phyloP scores from a whole-genome alignment of 2,888 invertebrate species.

The Drosophila koepferae region DNA sequence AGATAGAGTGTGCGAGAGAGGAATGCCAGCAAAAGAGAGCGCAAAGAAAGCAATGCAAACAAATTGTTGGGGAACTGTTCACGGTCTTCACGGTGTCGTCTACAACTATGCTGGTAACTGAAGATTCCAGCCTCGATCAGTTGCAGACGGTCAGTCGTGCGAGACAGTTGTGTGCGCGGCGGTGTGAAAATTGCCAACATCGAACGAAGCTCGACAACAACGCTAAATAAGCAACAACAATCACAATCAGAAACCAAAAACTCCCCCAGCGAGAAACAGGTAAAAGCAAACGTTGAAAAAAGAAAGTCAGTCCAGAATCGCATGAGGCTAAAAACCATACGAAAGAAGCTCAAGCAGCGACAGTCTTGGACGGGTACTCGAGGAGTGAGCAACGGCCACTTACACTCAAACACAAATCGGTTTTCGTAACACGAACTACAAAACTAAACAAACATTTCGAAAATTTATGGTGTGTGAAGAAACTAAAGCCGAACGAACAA shows the following conservation, averaged over 20 bases:
- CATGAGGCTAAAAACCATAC: constrained; percentile 77
- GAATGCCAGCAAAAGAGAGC: constrained; percentile 41
- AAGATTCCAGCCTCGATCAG: constrained; percentile 80
- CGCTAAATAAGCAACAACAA: constrained; percentile 53
- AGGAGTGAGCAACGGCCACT: constrained; percentile 65
- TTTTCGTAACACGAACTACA: constrained; percentile 32
- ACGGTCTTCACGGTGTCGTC: constrained; percentile 33
- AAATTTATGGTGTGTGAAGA: constrained; percentile 50
- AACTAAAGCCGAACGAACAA: constrained; percentile 43
- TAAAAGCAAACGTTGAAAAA: constrained; percentile 61
- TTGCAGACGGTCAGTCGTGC: constrained; percentile 83
- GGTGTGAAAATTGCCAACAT: constrained; percentile 71
- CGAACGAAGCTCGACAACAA: constrained; percentile 62
- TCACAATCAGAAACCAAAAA: constrained; percentile 55
- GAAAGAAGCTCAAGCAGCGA: constrained; percentile 77
- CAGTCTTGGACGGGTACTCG: constrained; percentile 81
- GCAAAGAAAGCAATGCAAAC: constrained; percentile 69
- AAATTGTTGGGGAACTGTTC: constrained; percentile 32
- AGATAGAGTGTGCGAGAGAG: constrained; percentile 7
- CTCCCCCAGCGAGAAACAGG: constrained; percentile 71
- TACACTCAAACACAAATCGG: constrained; percentile 42
- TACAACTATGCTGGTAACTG: constrained; percentile 82
- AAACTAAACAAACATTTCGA: constrained; percentile 26
- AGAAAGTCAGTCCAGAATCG: constrained; percentile 73
- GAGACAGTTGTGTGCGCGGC: constrained; percentile 83